Evolutionary conservation across 2,888 invertebrate species (phyloP).

Genomic region (Diarsia mendica): DNA sequence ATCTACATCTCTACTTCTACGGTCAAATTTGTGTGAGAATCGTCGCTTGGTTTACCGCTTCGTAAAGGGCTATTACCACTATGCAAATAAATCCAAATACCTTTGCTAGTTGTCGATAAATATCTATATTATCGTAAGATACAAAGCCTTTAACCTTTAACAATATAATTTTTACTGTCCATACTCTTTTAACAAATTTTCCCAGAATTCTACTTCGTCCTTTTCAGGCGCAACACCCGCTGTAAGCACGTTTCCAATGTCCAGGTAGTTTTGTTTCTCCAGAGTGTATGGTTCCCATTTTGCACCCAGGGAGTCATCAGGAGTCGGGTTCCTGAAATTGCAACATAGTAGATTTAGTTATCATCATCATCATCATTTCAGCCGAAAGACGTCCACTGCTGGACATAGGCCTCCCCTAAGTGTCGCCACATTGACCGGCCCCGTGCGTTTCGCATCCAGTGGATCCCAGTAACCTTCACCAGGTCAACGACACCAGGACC

Average conservation of each 20-base stretch:
- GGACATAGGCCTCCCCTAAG: no score
- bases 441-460: no score
- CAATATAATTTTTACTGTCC: slow-evolving; percentile 18
- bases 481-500: no score
- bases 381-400: no score
- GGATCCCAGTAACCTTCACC: no score
- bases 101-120: not conserved
- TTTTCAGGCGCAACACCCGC: slow-evolving; percentile 61
- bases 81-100: not conserved
- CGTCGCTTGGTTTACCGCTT: no score
- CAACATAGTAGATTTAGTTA: not conserved
- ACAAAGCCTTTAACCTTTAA: not conserved
- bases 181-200: slow-evolving; percentile 66
- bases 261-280: slow-evolving; percentile 68
- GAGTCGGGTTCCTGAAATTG: slow-evolving; percentile 71
- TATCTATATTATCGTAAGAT: not conserved
- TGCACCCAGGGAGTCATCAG: slow-evolving; percentile 63
- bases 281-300: slow-evolving; percentile 66
- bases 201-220: slow-evolving; percentile 72
- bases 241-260: slow-evolving; percentile 69
- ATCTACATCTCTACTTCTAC: no score
- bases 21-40: no score
- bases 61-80: not conserved
- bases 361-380: no score
- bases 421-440: no score